Evolutionary conservation across 2,888 invertebrate species (phyloP).

Genomic region (Sycophila texana): DNA sequence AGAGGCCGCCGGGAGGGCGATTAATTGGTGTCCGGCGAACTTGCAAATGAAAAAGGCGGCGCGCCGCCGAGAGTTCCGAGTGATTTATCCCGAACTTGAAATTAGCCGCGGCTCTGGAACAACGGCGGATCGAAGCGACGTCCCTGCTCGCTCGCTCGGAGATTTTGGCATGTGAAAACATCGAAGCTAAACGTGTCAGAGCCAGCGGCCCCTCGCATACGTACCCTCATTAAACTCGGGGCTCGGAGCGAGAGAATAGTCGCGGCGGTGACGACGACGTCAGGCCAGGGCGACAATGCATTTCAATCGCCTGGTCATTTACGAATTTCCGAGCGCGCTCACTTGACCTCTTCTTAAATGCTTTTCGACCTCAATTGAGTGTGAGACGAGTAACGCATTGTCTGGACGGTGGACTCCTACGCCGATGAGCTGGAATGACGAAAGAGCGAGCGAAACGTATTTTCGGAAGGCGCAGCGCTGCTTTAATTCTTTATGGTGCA

Average conservation of each 20-base stretch:
- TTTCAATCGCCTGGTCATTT: conserved; percentile 18
- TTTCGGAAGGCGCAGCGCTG: too few relatives aligned
- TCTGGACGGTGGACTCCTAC: neutral
- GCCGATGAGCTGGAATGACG: neutral
- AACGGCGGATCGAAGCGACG: neutral
- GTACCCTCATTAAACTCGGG: neutral
- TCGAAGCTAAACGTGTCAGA: too few relatives aligned
- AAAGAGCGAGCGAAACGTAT: neutral
- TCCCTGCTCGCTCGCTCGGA: neutral
- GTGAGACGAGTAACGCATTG: neutral
- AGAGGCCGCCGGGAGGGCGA: too few relatives aligned
- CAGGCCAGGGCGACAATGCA: neutral
- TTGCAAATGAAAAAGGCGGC: neutral
- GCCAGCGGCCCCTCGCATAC: too few relatives aligned
- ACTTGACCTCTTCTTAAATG: conserved; percentile 31
- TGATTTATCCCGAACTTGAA: conserved; percentile 31
- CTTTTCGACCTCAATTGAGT: conserved; percentile 36
- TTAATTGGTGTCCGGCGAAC: neutral
- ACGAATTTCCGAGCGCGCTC: conserved; percentile 37
- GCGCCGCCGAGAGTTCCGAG: neutral
- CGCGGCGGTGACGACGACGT: neutral
- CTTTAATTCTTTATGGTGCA: too few relatives aligned
- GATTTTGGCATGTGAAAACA: too few relatives aligned
- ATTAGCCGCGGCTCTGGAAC: conserved; percentile 21
- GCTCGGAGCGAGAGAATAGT: neutral